Percentiles rank a stretch among this genome's conserved stretches.
Evolutionary conservation across 2,797 vertebrate species (phyloP).

Genomic region (Melanotaenia parkinsoni): DNA sequence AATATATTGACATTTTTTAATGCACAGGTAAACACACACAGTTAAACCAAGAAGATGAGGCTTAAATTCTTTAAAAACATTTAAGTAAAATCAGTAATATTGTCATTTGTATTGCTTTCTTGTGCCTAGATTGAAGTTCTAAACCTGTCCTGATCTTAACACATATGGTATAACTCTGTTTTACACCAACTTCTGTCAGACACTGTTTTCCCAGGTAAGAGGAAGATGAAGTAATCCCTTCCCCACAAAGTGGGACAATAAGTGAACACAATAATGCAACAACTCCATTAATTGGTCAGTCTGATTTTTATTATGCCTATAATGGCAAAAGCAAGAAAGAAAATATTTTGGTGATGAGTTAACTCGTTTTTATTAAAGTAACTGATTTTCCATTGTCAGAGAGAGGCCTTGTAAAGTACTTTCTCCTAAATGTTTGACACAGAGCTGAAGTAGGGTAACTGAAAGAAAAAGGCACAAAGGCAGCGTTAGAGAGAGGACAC

Average conservation of each 20-base stretch:
- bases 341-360: too few species aligned
- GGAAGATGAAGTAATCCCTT: conserved; percentile 20
- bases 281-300: neutral
- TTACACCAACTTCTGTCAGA: conserved; percentile 37
- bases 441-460: conserved; percentile 35
- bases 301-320: too few species aligned
- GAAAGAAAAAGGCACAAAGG: conserved; percentile 37
- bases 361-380: neutral
- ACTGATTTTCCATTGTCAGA: neutral
- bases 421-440: conserved; percentile 40
- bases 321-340: too few species aligned
- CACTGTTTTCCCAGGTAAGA: conserved; percentile 19
- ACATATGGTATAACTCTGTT: conserved; percentile 30
- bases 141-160: conserved; percentile 20
- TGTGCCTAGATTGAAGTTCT: conserved; percentile 13
- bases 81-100: conserved; percentile 3
- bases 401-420: conserved; percentile 6
- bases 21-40: neutral
- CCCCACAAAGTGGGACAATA: conserved; percentile 5
- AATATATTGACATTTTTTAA: conserved; percentile 14
- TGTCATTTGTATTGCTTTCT: neutral
- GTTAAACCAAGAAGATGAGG: neutral
- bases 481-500: conserved; percentile 54
- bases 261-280: neutral
- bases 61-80: conserved; percentile 38